Conservation (phyloP, 92 coral and sea anemone genomes). For the Parazoanthus darwini region DNA sequence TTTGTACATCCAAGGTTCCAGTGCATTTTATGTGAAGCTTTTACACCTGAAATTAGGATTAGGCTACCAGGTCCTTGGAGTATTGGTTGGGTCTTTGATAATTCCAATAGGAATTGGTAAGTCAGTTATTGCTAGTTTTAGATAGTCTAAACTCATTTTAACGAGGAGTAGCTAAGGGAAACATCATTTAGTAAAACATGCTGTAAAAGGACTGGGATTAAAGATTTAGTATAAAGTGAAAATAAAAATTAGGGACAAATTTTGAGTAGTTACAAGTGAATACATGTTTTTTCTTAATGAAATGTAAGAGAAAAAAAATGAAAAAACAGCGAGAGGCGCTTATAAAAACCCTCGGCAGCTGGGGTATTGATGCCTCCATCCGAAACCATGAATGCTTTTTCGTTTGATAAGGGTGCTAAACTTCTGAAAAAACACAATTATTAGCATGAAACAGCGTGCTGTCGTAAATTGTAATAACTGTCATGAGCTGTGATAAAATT, state of each 20-base stretch:
- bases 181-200: no score
- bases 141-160: not conserved
- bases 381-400: no score
- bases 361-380: no score
- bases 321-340: not conserved
- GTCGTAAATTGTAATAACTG: no score
- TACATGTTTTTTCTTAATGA: not conserved
- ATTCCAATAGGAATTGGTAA: constrained; percentile 22
- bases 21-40: constrained; percentile 34
- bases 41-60: constrained; percentile 41
- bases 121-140: not conserved
- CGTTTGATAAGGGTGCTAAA: not conserved
- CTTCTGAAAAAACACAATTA: no score
- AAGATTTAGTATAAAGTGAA: not conserved
- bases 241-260: no score
- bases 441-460: not conserved
- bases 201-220: not conserved
- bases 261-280: no score
- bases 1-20: not conserved
- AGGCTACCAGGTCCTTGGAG: constrained; percentile 19
- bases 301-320: no score
- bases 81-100: not conserved
- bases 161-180: not conserved
- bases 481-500: no score
- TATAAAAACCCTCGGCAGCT: not conserved